Conservation (phyloP, 2,888 invertebrate species). For the Mantis religiosa region DNA sequence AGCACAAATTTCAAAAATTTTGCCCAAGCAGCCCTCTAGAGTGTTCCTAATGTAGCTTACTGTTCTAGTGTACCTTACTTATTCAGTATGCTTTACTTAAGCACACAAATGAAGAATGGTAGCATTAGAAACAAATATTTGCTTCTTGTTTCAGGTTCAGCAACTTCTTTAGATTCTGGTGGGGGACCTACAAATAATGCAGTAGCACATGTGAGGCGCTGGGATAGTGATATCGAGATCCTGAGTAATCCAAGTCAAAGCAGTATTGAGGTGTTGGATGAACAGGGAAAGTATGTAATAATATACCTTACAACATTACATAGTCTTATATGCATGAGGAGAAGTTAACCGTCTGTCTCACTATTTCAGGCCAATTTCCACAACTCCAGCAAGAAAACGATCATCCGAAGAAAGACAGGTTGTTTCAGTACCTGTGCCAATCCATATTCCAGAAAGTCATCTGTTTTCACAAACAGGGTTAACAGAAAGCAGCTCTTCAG, state of each 20-base stretch:
- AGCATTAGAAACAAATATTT: no score
- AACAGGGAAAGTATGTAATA: slow-evolving; percentile 41
- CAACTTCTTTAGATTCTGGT: slow-evolving; percentile 45
- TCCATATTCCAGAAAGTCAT: not conserved
- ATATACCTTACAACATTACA: not conserved
- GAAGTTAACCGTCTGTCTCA: not conserved
- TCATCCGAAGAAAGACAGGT: slow-evolving; percentile 51
- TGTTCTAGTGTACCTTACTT: no score
- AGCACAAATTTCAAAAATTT: no score
- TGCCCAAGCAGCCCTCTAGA: no score
- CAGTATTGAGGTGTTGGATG: slow-evolving; percentile 62
- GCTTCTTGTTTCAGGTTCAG: slow-evolving; percentile 41
- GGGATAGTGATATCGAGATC: slow-evolving; percentile 66
- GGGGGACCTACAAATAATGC: slow-evolving; percentile 42
- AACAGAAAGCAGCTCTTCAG: slow-evolving; percentile 60
- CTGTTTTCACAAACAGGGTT: not conserved
- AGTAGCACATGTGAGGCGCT: slow-evolving; percentile 40
- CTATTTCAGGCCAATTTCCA: not conserved
- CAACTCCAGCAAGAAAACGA: slow-evolving; percentile 44
- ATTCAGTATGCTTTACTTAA: no score
- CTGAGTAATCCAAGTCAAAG: slow-evolving; percentile 68
- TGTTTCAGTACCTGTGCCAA: slow-evolving; percentile 32
- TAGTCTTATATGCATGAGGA: not conserved
- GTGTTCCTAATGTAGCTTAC: no score
- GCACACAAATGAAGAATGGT: no score